Conservation (phyloP, 2,888 invertebrate genomes). For the Argyresthia goedartella region DNA sequence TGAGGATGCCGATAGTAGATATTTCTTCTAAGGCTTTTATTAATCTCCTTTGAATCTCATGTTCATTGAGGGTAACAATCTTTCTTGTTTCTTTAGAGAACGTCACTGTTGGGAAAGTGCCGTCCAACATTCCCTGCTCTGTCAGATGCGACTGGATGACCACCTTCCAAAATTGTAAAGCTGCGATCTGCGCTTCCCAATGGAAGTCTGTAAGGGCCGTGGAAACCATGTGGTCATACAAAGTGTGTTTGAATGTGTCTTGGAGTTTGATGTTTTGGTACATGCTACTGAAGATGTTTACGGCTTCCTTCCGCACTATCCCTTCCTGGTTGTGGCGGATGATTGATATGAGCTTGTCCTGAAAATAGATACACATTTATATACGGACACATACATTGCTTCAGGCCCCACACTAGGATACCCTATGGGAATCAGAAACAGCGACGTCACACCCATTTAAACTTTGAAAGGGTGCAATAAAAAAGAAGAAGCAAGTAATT, state of each 20-base stretch:
- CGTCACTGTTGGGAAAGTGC: slow-evolving; percentile 81
- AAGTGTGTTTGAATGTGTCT: slow-evolving; percentile 54
- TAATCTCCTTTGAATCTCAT: slow-evolving; percentile 75
- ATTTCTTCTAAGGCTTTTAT: slow-evolving; percentile 76
- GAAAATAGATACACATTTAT: no score
- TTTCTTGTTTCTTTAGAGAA: slow-evolving; percentile 84
- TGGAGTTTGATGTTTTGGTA: slow-evolving; percentile 75
- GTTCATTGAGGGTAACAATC: slow-evolving; percentile 79
- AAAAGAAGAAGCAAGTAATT: neutral
- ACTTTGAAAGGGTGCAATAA: slow-evolving; percentile 1
- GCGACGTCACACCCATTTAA: no score
- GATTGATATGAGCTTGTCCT: slow-evolving; percentile 69
- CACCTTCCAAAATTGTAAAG: slow-evolving; percentile 79
- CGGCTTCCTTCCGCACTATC: slow-evolving; percentile 81
- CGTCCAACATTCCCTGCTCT: slow-evolving; percentile 88
- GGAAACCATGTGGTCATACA: slow-evolving; percentile 76
- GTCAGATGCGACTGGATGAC: slow-evolving; percentile 75
- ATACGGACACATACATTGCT: no score
- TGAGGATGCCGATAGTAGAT: slow-evolving; percentile 77
- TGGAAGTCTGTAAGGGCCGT: slow-evolving; percentile 80
- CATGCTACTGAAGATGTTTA: slow-evolving; percentile 74
- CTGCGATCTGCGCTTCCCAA: slow-evolving; percentile 85
- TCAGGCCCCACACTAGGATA: no score
- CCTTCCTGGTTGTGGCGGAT: slow-evolving; percentile 80
- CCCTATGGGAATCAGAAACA: slow-evolving; percentile 10